Conservation (phyloP, 2,113 vertebrate species). For the Chionodraco myersi region DNA sequence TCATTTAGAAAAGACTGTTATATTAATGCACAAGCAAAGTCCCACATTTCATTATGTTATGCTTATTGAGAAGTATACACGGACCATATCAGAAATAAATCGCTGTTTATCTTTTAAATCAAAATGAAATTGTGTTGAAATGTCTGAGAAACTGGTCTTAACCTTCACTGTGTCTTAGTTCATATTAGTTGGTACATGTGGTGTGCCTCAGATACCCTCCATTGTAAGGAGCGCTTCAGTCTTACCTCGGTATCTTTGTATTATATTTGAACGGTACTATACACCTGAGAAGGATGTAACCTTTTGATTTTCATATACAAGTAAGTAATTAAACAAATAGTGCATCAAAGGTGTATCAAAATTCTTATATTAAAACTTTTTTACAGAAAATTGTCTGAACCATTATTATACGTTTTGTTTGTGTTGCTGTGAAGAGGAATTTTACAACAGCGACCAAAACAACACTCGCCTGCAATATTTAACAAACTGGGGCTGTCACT, state of each 20-base stretch:
- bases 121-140: not conserved
- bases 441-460: not conserved
- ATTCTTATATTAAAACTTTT: conserved; percentile 42
- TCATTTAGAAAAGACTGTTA: not conserved
- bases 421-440: not conserved
- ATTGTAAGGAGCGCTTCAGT: conserved; percentile 46
- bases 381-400: conserved; percentile 23
- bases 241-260: conserved; percentile 60
- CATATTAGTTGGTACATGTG: conserved; percentile 4
- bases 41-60: not conserved
- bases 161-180: conserved; percentile 1
- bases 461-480: not conserved
- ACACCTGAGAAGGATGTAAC: conserved; percentile 55
- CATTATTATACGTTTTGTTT: not conserved
- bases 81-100: not conserved
- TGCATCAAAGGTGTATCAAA: conserved; percentile 59
- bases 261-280: conserved; percentile 56
- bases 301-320: conserved; percentile 57
- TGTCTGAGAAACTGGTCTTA: not conserved
- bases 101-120: not conserved
- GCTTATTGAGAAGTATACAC: not conserved
- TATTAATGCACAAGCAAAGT: not conserved
- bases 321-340: conserved; percentile 52
- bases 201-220: conserved; percentile 39
- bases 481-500: not conserved